Percentiles rank a stretch among this genome's conserved stretches.
phyloP scores from a whole-genome alignment of 1,140 invertebrate species.

The Chrysomallon squamiferum region DNA sequence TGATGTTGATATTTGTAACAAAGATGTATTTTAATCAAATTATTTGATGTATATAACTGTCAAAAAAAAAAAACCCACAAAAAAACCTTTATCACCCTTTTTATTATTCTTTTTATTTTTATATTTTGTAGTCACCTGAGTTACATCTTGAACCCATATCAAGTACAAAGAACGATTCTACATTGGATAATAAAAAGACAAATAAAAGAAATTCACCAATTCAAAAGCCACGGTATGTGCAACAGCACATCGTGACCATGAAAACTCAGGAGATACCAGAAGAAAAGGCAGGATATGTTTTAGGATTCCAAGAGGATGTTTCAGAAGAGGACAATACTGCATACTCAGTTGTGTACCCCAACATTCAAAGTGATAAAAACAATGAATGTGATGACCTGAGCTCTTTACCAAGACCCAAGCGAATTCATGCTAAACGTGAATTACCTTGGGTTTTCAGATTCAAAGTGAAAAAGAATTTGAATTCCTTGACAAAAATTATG shows the following conservation, averaged over 20 bases:
- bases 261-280: background rate
- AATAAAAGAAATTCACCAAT: constrained; percentile 6
- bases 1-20: too few species aligned
- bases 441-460: constrained; percentile 57
- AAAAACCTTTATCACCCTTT: too few species aligned
- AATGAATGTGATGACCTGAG: constrained; percentile 46
- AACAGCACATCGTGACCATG: background rate
- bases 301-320: constrained; percentile 8
- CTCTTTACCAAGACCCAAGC: constrained; percentile 42
- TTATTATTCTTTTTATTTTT: too few species aligned
- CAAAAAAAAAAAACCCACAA: too few species aligned
- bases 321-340: constrained; percentile 6
- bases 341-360: constrained; percentile 31
- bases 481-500: constrained; percentile 53
- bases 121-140: too few species aligned
- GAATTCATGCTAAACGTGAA: constrained; percentile 40
- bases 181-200: too few species aligned
- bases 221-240: too few species aligned
- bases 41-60: too few species aligned
- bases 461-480: constrained; percentile 57
- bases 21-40: too few species aligned
- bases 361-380: constrained; percentile 29
- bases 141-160: too few species aligned
- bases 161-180: too few species aligned
- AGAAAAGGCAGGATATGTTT: background rate